A percentile compares a stretch with the other conserved stretches of the same genome.
Conservation (phyloP, 2,888 invertebrate genomes). For the Boloria selene region DNA sequence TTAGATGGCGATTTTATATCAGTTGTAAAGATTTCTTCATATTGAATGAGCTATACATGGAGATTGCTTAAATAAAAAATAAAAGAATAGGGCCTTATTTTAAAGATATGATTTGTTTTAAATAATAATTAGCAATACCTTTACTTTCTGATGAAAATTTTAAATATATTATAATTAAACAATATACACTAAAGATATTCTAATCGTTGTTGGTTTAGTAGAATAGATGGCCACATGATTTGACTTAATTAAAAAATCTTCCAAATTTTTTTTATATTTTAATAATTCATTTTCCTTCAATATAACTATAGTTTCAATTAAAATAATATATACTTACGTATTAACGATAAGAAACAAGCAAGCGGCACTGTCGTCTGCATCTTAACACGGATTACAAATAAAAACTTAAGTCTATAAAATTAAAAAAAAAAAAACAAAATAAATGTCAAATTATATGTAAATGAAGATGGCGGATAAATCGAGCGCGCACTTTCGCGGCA, state of each 20-base stretch:
- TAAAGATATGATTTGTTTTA: no score
- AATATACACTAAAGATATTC: no score
- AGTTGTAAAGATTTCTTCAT: no score
- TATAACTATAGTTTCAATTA: background rate
- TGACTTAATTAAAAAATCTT: background rate
- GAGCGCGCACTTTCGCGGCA: slow-evolving; percentile 38
- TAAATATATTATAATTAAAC: no score
- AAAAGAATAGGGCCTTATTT: no score
- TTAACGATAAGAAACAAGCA: slow-evolving; percentile 70
- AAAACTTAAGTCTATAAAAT: slow-evolving; percentile 25
- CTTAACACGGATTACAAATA: slow-evolving; percentile 27
- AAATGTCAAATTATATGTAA: slow-evolving; percentile 14
- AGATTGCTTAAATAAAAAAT: no score
- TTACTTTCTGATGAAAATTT: no score
- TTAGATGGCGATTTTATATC: no score
- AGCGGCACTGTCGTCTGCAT: slow-evolving; percentile 61
- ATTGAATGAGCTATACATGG: no score
- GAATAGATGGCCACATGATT: no score
- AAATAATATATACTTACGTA: slow-evolving; percentile 60
- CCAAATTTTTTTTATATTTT: background rate
- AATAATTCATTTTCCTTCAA: background rate
- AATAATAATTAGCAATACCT: no score
- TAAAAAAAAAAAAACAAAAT: slow-evolving; percentile 28
- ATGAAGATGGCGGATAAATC: slow-evolving; percentile 28
- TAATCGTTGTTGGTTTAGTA: no score